A percentile compares a stretch with the other conserved stretches of the same genome.
Evolutionary conservation across 2,797 vertebrate species (phyloP).

Genomic region (Argya squamiceps): DNA sequence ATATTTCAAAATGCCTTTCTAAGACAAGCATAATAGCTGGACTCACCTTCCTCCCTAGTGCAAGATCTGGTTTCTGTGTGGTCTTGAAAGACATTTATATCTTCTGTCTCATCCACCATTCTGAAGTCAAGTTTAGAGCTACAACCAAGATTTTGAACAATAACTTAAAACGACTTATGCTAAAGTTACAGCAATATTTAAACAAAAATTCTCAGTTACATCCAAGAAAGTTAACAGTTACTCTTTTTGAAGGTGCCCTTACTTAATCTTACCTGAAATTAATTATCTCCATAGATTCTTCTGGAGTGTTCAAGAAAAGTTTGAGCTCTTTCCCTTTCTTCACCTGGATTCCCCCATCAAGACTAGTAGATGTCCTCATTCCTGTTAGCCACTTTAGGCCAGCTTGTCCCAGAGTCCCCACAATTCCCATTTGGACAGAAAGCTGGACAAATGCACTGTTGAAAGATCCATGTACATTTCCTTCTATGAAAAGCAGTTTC

Average conservation of each 20-base stretch:
- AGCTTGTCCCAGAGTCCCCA: slow-evolving; percentile 78
- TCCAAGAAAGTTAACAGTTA: background rate
- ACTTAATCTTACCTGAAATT: slow-evolving; percentile 78
- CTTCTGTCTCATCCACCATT: slow-evolving; percentile 73
- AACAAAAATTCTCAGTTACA: background rate
- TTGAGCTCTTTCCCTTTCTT: slow-evolving; percentile 85
- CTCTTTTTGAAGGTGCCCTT: background rate
- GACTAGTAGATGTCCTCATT: slow-evolving; percentile 78
- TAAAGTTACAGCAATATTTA: background rate
- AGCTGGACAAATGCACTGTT: slow-evolving; percentile 80
- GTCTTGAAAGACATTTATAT: slow-evolving; percentile 68
- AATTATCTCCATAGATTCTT: slow-evolving; percentile 85
- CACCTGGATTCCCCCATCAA: slow-evolving; percentile 84
- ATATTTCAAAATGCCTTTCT: background rate
- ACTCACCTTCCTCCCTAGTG: slow-evolving; percentile 81
- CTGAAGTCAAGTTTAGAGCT: slow-evolving; percentile 84
- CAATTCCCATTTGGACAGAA: slow-evolving; percentile 82
- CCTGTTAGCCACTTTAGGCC: slow-evolving; percentile 84
- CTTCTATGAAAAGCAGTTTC: background rate
- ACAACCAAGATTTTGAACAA: background rate
- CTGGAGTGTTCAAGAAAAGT: slow-evolving; percentile 84
- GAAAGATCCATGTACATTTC: background rate
- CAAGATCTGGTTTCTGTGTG: slow-evolving; percentile 78
- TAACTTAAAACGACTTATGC: background rate
- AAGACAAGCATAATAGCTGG: background rate